These are phyloP conservation scores for Gallinago undulata DNA, from an alignment of 2,113 vertebrate genomes.

Conservation along the genomic window DNA sequence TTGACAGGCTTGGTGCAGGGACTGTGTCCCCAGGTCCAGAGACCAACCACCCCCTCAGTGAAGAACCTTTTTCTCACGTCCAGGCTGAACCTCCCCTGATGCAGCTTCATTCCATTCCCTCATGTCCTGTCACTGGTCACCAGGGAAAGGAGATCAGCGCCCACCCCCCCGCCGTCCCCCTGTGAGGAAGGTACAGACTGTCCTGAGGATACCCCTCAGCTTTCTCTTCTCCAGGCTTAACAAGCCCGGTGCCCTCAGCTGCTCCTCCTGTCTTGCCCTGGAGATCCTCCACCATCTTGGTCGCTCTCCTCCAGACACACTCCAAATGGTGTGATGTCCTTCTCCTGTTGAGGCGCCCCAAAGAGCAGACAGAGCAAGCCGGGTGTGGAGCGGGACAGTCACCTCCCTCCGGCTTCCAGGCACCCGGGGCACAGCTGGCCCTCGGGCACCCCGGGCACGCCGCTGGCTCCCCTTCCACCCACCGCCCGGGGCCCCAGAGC, in stretches of 20 bases:
- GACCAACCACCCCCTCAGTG: neutral
- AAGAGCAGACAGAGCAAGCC: neutral
- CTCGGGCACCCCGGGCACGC: neutral
- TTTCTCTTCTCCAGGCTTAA: neutral
- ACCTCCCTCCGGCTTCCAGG: too few relatives aligned
- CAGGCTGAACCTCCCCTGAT: neutral
- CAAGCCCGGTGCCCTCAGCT: neutral
- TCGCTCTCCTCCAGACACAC: neutral
- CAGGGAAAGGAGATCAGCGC: neutral
- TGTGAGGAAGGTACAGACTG: neutral
- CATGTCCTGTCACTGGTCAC: neutral
- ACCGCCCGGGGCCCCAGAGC: neutral
- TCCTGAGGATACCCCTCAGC: neutral
- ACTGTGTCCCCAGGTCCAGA: neutral
- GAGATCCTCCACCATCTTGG: neutral
- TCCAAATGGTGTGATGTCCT: neutral
- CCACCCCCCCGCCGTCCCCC: neutral
- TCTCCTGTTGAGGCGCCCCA: neutral
- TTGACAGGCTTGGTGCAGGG: neutral
- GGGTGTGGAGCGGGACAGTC: neutral
- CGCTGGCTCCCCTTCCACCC: neutral
- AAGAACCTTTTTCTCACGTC: neutral
- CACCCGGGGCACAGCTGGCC: too few relatives aligned
- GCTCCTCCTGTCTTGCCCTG: neutral
- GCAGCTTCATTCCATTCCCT: neutral